Evolutionary conservation across 23 tunicate genomes (phyloP).

Genomic region (Halocynthia aurantium): DNA sequence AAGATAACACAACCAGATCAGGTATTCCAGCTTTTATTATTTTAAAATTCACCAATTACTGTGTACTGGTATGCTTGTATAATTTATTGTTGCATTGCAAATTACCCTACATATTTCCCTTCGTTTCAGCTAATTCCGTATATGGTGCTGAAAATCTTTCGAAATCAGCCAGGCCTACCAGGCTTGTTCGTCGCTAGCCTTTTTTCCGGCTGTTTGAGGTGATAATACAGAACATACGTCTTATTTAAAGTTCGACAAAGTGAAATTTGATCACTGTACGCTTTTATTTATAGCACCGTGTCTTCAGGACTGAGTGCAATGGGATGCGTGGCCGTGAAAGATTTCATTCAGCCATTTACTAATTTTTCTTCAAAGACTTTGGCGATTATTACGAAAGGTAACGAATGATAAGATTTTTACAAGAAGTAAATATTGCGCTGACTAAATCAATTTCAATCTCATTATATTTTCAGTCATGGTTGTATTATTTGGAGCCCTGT

Average conservation of each 20-base stretch:
- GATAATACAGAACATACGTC: too few relatives aligned
- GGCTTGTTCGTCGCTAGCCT: constrained; percentile 88
- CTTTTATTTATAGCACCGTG: constrained; percentile 50
- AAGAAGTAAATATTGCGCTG: too few relatives aligned
- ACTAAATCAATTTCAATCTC: background rate
- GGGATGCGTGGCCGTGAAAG: constrained; percentile 79
- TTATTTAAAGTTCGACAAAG: too few relatives aligned
- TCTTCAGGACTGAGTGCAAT: constrained; percentile 85
- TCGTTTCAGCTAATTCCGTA: constrained; percentile 59
- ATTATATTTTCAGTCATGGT: constrained; percentile 29
- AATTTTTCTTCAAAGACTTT: constrained; percentile 38
- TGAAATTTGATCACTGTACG: too few relatives aligned
- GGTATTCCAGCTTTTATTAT: constrained; percentile 10
- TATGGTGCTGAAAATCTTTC: constrained; percentile 68
- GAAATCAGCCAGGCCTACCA: constrained; percentile 63
- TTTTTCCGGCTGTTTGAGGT: constrained; percentile 16
- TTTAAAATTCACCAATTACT: background rate
- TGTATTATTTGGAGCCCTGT: constrained; percentile 49
- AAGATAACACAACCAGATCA: constrained; percentile 63
- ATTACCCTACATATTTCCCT: background rate
- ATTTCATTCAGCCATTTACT: constrained; percentile 52
- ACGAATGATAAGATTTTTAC: too few relatives aligned
- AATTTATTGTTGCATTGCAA: background rate
- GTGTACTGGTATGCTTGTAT: background rate
- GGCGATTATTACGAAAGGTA: constrained; percentile 42